Base-by-base conservation (phyloP, 2,797 vertebrate genomes). In the Propithecus deckenii region DNA sequence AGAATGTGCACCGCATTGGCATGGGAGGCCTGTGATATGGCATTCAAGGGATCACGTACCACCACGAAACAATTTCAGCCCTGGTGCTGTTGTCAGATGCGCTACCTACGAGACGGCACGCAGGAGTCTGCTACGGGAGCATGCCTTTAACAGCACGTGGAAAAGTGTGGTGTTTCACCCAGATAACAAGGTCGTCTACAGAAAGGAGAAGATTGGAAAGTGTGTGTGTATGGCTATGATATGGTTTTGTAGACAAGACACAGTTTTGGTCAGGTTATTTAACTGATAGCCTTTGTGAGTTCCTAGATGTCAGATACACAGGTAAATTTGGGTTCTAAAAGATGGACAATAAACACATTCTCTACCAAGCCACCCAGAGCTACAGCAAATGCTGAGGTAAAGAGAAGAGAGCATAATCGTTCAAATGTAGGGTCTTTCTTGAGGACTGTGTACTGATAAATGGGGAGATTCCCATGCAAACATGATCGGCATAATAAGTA, bases 291-390 rank as follows among this genome's bases (percentile, higher is more conserved):
- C 43, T 88, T 79, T 96, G 48, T 81, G 67, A 48, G n/a, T 61
- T 90, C 43, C 28, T 85, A 46, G 14, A 75, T 18, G 9, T 46
- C 20, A 32, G 32, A 69, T 30, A 71, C 43, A 6, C 4, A 57
- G 28, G 32, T 80, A 61, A 89, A 41, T 55, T 55, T 57, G 38
- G 28, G 13, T 83, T 89, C 63, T 88, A 83, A 83, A 9, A 91
- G 50, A 17, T 80, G 69, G 61, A 72, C 61, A 83, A 86, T 55
- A 83, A 92, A 22, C 12, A 83, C 17, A 55, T 41, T 94, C 78
- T 43, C 32, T 61, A 80, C 12, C 50, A 88, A 71, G 71, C 50
- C 46, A 61, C 50, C 38, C 7, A n/a, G 32, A 91, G 38, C 11
- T 52, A 69, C 41, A 61, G 52, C 2, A 85, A 95, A 85, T 81